Evolutionary conservation across 2,797 vertebrate species (phyloP).

Genomic region (Zenarchopterus dispar): DNA sequence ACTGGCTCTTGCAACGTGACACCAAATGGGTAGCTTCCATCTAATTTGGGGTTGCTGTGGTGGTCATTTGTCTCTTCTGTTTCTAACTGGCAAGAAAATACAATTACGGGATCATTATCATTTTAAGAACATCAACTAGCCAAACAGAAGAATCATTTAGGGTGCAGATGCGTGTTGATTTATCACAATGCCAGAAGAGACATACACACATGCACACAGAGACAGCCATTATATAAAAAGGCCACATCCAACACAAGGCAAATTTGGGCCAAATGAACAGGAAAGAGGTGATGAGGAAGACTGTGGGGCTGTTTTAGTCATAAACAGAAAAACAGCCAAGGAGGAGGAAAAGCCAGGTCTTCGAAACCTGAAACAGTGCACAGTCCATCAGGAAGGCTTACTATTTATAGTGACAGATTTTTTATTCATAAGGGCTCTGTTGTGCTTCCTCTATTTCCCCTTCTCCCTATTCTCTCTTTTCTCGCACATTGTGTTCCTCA

Average conservation of each 20-base stretch:
- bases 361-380: constrained; percentile 66
- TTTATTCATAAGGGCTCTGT: constrained; percentile 82
- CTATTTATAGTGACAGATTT: constrained; percentile 84
- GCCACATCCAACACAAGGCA: constrained; percentile 27
- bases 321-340: constrained; percentile 32
- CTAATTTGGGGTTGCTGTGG: constrained; percentile 29
- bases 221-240: constrained; percentile 49
- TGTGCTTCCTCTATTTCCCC: constrained; percentile 65
- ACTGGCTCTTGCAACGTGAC: constrained; percentile 27
- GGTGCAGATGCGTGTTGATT: constrained; percentile 29
- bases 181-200: constrained; percentile 25
- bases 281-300: constrained; percentile 20
- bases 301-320: constrained; percentile 9
- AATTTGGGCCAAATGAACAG: constrained; percentile 31
- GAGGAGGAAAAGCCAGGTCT: constrained; percentile 53
- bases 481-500: constrained; percentile 52
- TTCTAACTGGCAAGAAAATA: constrained; percentile 29
- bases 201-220: constrained; percentile 24
- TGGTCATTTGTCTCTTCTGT: constrained; percentile 30
- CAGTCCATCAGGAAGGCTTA: constrained; percentile 69
- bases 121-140: constrained; percentile 30
- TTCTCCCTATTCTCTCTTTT: constrained; percentile 46
- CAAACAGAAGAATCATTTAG: constrained; percentile 17
- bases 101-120: constrained; percentile 18
- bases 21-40: constrained; percentile 32